phyloP scores from a whole-genome alignment of 2,888 invertebrate genomes.

The Euplexia lucipara region DNA sequence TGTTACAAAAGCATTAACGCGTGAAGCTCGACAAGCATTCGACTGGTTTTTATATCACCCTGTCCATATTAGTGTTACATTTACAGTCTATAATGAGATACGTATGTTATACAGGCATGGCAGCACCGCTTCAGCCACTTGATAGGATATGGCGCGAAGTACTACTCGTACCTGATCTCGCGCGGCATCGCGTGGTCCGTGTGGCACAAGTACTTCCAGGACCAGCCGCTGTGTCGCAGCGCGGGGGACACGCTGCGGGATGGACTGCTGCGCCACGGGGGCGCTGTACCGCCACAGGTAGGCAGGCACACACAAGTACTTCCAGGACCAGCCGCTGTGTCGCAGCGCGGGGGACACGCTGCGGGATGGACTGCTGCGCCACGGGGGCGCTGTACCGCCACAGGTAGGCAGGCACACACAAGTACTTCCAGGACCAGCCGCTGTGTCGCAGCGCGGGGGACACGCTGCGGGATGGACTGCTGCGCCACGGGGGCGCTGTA shows the following conservation, averaged over 20 bases:
- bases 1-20: no score
- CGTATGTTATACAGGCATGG: slow-evolving; percentile 93
- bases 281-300: slow-evolving; percentile 95
- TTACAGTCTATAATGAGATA: background rate
- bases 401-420: slow-evolving; percentile 89
- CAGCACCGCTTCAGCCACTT: slow-evolving; percentile 98
- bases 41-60: no score
- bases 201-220: slow-evolving; percentile 96
- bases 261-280: slow-evolving; percentile 97
- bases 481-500: slow-evolving; percentile 97
- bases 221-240: slow-evolving; percentile 94
- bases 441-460: slow-evolving; percentile 95
- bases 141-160: slow-evolving; percentile 99
- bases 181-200: slow-evolving; percentile 97
- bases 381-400: slow-evolving; percentile 97
- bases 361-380: no score
- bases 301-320: slow-evolving; percentile 92
- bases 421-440: slow-evolving; percentile 95
- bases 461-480: no score
- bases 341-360: slow-evolving; percentile 95
- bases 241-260: slow-evolving; percentile 95
- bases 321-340: slow-evolving; percentile 94
- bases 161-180: slow-evolving; percentile 99
- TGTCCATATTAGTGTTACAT: background rate
- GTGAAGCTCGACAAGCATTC: no score